phyloP scores from a whole-genome alignment of 2,797 vertebrate species.

The Ctenopoma multispine region DNA sequence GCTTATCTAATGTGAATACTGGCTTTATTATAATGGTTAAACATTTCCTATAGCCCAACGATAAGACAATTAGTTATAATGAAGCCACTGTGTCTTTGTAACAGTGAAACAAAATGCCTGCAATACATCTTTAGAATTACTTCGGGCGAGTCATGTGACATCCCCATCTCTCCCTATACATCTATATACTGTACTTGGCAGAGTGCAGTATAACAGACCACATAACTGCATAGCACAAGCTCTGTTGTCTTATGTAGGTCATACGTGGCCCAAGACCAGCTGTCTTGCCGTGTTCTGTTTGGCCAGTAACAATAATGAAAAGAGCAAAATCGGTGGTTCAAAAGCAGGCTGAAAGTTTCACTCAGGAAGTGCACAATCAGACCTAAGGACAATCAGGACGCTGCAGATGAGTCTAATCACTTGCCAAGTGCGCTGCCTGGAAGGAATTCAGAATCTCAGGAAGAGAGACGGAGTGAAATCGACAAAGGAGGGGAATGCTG shows the following conservation, averaged over 20 bases:
- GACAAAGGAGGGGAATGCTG: conserved; percentile 5
- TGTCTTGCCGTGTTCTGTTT: not conserved
- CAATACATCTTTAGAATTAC: no score
- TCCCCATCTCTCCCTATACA: no score
- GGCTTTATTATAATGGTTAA: no score
- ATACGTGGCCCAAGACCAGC: not conserved
- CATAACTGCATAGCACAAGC: no score
- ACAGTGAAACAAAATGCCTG: no score
- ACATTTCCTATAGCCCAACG: no score
- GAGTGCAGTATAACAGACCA: no score
- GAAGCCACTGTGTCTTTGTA: no score
- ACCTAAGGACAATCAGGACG: conserved; percentile 40
- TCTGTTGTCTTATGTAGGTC: not conserved
- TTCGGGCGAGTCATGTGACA: no score
- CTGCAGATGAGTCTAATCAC: conserved; percentile 38
- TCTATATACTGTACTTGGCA: no score
- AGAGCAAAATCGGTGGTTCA: not conserved
- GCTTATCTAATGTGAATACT: not conserved
- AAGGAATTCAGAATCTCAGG: conserved; percentile 23
- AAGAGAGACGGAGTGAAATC: conserved; percentile 5
- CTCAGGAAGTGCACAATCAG: conserved; percentile 37
- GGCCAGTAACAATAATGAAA: not conserved
- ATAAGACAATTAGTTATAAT: no score
- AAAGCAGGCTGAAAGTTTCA: conserved; percentile 7
- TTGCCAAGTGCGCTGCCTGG: conserved; percentile 21